These are phyloP conservation scores for Xestia rhomboidea DNA, from an alignment of 2,888 invertebrate genomes.

Conservation along the genomic window DNA sequence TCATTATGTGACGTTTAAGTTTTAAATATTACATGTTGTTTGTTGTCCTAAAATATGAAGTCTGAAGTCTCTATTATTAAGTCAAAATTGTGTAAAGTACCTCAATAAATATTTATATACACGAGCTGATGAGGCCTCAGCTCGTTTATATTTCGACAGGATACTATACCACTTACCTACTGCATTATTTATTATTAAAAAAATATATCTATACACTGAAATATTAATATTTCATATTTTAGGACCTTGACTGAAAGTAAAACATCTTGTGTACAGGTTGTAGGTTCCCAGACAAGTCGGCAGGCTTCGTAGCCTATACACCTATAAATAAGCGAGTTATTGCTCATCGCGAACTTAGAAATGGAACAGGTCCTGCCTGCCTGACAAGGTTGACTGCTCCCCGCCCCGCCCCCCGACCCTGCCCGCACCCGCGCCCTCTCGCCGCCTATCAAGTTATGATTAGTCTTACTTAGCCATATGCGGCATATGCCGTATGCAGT, in stretches of 20 bases:
- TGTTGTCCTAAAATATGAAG: too few relatives aligned
- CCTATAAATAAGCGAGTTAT: not conserved
- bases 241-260: too few relatives aligned
- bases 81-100: too few relatives aligned
- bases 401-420: not conserved
- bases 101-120: too few relatives aligned
- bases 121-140: too few relatives aligned
- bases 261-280: not conserved
- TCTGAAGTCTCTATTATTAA: too few relatives aligned
- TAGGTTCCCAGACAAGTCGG: not conserved
- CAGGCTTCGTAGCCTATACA: not conserved
- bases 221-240: not conserved
- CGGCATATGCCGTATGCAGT: not conserved
- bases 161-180: not conserved
- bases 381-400: conserved; percentile 23
- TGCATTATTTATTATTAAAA: too few relatives aligned
- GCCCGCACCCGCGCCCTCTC: not conserved
- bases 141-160: not conserved
- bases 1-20: conserved; percentile 2
- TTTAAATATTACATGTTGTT: too few relatives aligned
- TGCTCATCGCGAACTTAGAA: not conserved
- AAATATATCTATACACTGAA: too few relatives aligned
- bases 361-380: not conserved
- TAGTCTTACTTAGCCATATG: not conserved
- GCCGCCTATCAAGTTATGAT: not conserved